These are phyloP conservation scores for Scaptomyza flava DNA, from an alignment of 2,888 invertebrate species.

Conservation along the genomic window DNA sequence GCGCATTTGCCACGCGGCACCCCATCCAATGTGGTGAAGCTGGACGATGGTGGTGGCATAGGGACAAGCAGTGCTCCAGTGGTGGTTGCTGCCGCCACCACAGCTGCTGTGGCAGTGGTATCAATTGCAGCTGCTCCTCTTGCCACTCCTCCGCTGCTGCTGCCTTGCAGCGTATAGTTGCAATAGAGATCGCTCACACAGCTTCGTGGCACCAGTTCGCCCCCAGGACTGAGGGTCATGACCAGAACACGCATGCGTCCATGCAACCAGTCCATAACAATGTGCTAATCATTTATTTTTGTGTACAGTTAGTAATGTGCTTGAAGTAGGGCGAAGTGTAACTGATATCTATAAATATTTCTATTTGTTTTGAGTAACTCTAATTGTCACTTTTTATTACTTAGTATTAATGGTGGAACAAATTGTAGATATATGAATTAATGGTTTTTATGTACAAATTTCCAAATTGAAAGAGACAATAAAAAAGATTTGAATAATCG, in stretches of 20 bases:
- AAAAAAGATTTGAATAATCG: too few species aligned
- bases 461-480: too few species aligned
- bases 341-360: too few species aligned
- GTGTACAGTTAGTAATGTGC: neutral
- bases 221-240: conserved; percentile 83
- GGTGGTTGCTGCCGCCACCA: conserved; percentile 62
- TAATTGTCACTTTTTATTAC: too few species aligned
- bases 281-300: conserved; percentile 73
- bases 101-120: conserved; percentile 56
- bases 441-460: too few species aligned
- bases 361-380: too few species aligned
- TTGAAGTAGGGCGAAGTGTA: neutral
- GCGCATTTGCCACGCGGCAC: conserved; percentile 84
- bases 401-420: too few species aligned
- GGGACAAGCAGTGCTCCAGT: conserved; percentile 68
- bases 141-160: conserved; percentile 6
- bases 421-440: too few species aligned
- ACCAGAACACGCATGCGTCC: conserved; percentile 83
- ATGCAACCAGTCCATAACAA: conserved; percentile 84
- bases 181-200: conserved; percentile 83
- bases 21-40: conserved; percentile 82
- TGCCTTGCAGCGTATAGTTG: conserved; percentile 60
- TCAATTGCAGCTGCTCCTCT: conserved; percentile 13
- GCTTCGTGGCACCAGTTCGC: conserved; percentile 85
- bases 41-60: conserved; percentile 80